Base-by-base conservation (phyloP, 2,888 invertebrate genomes). In the Philaethria dido region DNA sequence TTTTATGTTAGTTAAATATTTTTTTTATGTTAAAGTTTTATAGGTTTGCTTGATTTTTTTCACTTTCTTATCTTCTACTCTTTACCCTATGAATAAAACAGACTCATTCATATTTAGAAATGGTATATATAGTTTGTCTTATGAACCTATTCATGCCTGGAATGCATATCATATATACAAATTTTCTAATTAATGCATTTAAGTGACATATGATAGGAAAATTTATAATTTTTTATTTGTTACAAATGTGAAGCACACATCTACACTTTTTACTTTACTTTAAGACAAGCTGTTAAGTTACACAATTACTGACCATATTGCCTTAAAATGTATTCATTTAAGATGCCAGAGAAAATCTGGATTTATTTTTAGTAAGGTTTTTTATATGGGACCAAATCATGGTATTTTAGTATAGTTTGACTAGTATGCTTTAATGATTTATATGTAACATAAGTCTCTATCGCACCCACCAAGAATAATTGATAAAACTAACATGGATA, bases 311-410 rank as follows among this genome's bases (percentile, higher is more conserved):
- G 3, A 45, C 20, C 20, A 20, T 45, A 3, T 11, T 45, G 45
- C 45, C 20, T 45, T 16, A 16, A 44, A 44, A 44, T 42, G 42
- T 42, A n/a, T 42, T 42, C 47, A 47, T 48, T 48, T 16, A 1
- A 25, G 29, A 50, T 14, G 29, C 2, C 29, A 29, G 3, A 16
- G 50, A 25, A n/a, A 25, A 29, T 50, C 50, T 29, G 50, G 6
- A 29, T 50, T 52, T 52, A 29, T 52, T 52, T 52, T 33, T 29
- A 16, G 3, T 16, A 52, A 29, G 29, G 22, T 25, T 25, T 48
- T n/a, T 22, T 20, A 25, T 25, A n/a, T 48, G 22, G 33, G 52
- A 52, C 29, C 29, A 52, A 33, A 52, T 52, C 33, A 52, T 52
- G 52, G 33, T 16, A 25, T 8, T 29, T 50, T 16, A 29, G n/a